Evolutionary conservation across 2,797 vertebrate species (phyloP).

Genomic region (Epinephelus coioides): DNA sequence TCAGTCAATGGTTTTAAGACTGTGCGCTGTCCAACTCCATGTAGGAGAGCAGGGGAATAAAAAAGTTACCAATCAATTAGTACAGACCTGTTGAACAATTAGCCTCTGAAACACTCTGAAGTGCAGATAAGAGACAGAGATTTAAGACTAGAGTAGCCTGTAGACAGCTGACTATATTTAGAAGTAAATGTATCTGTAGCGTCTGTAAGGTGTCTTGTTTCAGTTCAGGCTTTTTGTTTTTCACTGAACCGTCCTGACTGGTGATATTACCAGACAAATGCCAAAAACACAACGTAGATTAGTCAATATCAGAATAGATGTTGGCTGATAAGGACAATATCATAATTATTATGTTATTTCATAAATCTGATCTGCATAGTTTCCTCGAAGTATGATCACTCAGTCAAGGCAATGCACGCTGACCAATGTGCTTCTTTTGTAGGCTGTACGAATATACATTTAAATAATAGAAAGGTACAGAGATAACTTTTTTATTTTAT

Average conservation of each 20-base stretch:
- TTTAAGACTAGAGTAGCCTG: neutral
- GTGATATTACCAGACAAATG: neutral
- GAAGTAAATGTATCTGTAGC: neutral
- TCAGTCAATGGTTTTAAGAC: neutral
- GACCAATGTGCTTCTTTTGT: no score
- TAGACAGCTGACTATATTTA: slow-evolving; percentile 2
- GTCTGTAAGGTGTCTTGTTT: neutral
- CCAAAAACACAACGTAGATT: neutral
- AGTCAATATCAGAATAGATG: neutral
- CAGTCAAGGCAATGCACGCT: no score
- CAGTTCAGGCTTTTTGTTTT: neutral
- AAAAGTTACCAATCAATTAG: neutral
- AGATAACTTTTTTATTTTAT: no score
- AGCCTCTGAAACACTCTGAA: neutral
- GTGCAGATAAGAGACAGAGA: neutral
- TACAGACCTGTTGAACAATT: neutral
- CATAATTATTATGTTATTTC: neutral
- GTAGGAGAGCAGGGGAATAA: neutral
- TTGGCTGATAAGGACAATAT: neutral
- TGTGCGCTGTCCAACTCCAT: no score
- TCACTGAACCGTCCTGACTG: neutral
- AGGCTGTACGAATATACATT: no score
- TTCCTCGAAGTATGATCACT: no score
- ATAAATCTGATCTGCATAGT: neutral
- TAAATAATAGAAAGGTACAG: no score